These are phyloP conservation scores for Meteorus sp. DNA, from an alignment of 1,140 invertebrate genomes.

Conservation along the genomic window DNA sequence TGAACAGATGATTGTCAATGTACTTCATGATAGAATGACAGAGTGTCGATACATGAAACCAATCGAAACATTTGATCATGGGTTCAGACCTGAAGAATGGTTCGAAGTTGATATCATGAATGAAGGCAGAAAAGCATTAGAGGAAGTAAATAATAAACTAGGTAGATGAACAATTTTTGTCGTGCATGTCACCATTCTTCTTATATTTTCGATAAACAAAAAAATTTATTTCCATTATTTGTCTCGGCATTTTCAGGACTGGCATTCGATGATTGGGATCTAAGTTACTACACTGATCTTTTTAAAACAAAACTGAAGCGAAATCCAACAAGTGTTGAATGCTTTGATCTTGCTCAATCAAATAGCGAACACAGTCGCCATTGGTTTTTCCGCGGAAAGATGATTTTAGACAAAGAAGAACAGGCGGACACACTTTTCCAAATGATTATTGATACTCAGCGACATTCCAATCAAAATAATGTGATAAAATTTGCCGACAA, in stretches of 20 bases:
- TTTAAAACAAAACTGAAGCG: slow-evolving; percentile 81
- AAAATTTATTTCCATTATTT: not conserved
- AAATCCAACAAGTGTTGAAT: slow-evolving; percentile 96
- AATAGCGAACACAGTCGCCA: slow-evolving; percentile 94
- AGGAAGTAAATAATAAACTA: slow-evolving; percentile 80
- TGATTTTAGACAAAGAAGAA: slow-evolving; percentile 82
- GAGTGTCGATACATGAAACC: slow-evolving; percentile 76
- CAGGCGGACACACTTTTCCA: slow-evolving; percentile 83
- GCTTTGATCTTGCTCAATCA: slow-evolving; percentile 98
- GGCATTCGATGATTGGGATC: slow-evolving; percentile 86
- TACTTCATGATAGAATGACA: slow-evolving; percentile 83
- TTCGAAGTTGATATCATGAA: slow-evolving; percentile 81
- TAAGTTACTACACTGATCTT: slow-evolving; percentile 82
- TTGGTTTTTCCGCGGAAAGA: slow-evolving; percentile 92
- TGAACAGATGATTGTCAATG: slow-evolving; percentile 62
- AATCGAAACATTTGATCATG: slow-evolving; percentile 69
- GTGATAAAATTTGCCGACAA: slow-evolving; percentile 98
- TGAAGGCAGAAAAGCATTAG: slow-evolving; percentile 76
- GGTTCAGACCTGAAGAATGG: slow-evolving; percentile 75
- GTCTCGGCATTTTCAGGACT: slow-evolving; percentile 62
- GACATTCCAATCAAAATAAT: slow-evolving; percentile 86
- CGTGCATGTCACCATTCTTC: no score
- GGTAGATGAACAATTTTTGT: slow-evolving; percentile 63
- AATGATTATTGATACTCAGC: slow-evolving; percentile 91
- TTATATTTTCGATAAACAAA: not conserved